A percentile compares a stretch with the other conserved stretches of the same genome.
phyloP scores from a whole-genome alignment of 2,113 vertebrate species.

The Xerus inauris region DNA sequence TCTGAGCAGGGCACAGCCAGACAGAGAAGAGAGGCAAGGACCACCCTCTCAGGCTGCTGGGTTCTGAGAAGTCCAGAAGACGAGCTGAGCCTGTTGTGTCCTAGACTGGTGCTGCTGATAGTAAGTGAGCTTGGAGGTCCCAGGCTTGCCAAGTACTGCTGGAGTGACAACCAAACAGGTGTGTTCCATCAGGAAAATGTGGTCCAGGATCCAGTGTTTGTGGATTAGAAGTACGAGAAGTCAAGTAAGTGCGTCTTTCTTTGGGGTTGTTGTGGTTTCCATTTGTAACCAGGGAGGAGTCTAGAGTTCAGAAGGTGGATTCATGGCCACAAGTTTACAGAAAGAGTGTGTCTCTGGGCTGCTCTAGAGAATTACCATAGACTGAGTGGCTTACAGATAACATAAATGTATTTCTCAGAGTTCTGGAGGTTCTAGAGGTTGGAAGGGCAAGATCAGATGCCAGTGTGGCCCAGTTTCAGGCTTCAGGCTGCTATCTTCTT shows the following conservation, averaged over 20 bases:
- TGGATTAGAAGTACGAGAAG: background rate
- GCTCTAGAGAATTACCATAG: background rate
- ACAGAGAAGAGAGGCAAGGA: background rate
- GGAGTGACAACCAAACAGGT: background rate
- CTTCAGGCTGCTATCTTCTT: background rate
- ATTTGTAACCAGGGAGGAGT: background rate
- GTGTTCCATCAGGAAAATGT: fast-evolving
- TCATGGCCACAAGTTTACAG: background rate
- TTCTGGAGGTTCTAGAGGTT: background rate
- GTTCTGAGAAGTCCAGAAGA: background rate
- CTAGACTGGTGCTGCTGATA: background rate
- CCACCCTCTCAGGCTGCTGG: background rate
- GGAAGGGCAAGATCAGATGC: background rate
- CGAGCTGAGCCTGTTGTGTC: background rate
- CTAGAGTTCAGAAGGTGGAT: background rate
- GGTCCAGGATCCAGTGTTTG: background rate
- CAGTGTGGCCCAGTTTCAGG: background rate
- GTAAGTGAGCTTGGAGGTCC: fast-evolving
- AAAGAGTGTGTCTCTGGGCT: background rate
- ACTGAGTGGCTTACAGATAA: background rate
- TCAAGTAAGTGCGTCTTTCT: background rate
- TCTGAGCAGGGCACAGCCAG: background rate
- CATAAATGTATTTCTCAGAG: too few species aligned
- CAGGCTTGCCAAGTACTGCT: background rate
- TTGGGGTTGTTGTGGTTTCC: background rate